Evolutionary conservation across 2,888 invertebrate species (phyloP).

Genomic region (Agrochola circellaris): DNA sequence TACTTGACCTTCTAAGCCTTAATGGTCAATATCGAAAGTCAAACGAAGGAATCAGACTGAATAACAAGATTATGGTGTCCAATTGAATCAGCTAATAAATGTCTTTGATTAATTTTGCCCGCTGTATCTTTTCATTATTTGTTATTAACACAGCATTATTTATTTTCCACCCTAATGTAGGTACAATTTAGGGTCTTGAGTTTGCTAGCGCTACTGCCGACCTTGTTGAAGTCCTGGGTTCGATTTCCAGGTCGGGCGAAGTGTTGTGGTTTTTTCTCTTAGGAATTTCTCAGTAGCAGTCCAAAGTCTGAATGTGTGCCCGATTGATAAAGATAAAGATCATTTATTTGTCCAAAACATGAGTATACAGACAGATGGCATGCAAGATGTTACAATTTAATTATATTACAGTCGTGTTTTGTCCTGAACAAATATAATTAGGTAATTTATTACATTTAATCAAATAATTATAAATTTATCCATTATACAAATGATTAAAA

Average conservation of each 20-base stretch:
- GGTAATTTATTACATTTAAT: too few relatives aligned
- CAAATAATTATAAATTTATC: too few relatives aligned
- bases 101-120: neutral
- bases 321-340: neutral
- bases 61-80: slow-evolving; percentile 1
- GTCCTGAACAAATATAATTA: too few relatives aligned
- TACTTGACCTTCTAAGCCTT: slow-evolving; percentile 7
- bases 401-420: too few relatives aligned
- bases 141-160: too few relatives aligned
- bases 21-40: slow-evolving; percentile 18
- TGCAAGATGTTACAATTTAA: too few relatives aligned
- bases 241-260: neutral
- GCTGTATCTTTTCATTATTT: neutral
- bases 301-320: neutral
- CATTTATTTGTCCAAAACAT: too few relatives aligned
- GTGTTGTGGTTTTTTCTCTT: neutral
- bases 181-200: neutral
- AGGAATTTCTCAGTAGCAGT: neutral
- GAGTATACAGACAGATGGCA: too few relatives aligned
- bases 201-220: too few relatives aligned
- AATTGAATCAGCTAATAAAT: neutral
- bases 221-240: neutral
- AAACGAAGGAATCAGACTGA: slow-evolving; percentile 13
- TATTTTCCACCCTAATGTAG: neutral
- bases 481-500: too few relatives aligned